Conservation (phyloP, 2,797 vertebrate genomes). For the Phataginus tetradactyla region DNA sequence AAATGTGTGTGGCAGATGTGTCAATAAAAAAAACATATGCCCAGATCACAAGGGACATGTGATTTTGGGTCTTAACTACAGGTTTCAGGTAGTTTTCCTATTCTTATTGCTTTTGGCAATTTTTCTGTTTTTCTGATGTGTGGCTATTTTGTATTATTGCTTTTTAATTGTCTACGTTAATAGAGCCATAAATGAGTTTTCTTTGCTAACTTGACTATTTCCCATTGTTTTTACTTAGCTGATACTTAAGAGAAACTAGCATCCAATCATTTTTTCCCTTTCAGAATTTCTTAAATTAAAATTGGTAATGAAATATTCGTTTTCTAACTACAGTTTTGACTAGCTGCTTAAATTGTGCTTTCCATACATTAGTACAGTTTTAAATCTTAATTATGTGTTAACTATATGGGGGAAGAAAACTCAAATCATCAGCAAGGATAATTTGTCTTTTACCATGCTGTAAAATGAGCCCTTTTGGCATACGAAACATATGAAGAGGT, state of each 20-base stretch:
- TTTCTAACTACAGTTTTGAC: conserved; percentile 6
- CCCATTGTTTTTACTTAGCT: neutral
- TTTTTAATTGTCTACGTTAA: neutral
- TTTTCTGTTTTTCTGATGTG: neutral
- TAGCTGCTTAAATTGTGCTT: neutral
- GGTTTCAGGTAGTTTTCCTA: conserved; percentile 59
- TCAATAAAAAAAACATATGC: neutral
- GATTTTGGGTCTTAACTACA: conserved; percentile 70
- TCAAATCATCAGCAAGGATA: neutral
- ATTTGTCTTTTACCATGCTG: neutral
- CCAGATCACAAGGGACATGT: neutral
- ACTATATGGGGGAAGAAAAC: neutral
- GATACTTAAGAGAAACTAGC: neutral
- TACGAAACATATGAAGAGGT: conserved; percentile 7
- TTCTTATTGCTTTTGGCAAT: conserved; percentile 21
- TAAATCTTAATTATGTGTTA: neutral
- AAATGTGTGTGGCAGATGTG: conserved; percentile 58
- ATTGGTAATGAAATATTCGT: neutral
- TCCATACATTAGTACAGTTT: neutral
- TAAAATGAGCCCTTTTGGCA: neutral
- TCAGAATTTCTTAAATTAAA: conserved; percentile 31
- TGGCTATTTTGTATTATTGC: neutral
- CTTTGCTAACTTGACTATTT: neutral
- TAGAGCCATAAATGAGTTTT: neutral
- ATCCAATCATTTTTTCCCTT: neutral